Evolutionary conservation across 2,113 vertebrate species (phyloP).

Genomic region (Otocyon megalotis): DNA sequence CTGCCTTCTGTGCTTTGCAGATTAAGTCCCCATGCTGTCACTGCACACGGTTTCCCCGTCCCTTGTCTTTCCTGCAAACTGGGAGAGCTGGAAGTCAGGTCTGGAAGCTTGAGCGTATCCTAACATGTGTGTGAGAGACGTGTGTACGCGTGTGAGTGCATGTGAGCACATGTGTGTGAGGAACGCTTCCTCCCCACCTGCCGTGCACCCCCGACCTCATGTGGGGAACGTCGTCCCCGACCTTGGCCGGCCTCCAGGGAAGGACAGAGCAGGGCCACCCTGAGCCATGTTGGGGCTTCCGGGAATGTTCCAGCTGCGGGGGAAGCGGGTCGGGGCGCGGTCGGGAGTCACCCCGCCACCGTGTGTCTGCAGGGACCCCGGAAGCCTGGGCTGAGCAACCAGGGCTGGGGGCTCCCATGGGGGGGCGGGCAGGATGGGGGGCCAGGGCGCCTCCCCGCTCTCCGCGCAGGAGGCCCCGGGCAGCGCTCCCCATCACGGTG

Average conservation of each 20-base stretch:
- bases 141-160: background rate
- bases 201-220: fast-evolving
- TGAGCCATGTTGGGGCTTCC: background rate
- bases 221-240: too few species aligned
- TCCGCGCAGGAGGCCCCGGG: background rate
- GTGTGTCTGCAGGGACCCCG: background rate
- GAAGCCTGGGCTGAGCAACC: background rate
- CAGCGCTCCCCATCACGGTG: background rate
- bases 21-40: background rate
- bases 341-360: background rate
- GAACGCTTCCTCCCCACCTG: background rate
- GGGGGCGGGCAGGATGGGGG: too few species aligned
- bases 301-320: background rate
- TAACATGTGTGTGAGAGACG: too few species aligned
- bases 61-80: background rate
- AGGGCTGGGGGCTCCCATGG: fast-evolving
- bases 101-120: background rate
- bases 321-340: background rate
- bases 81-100: too few species aligned
- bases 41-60: background rate
- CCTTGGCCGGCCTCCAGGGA: background rate
- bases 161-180: background rate
- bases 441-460: fast-evolving
- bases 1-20: too few species aligned
- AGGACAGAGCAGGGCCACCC: background rate